Percentiles rank a stretch among this genome's conserved stretches.
Conservation (phyloP, 2,888 invertebrate species). For the Pseudococcus viburni region DNA sequence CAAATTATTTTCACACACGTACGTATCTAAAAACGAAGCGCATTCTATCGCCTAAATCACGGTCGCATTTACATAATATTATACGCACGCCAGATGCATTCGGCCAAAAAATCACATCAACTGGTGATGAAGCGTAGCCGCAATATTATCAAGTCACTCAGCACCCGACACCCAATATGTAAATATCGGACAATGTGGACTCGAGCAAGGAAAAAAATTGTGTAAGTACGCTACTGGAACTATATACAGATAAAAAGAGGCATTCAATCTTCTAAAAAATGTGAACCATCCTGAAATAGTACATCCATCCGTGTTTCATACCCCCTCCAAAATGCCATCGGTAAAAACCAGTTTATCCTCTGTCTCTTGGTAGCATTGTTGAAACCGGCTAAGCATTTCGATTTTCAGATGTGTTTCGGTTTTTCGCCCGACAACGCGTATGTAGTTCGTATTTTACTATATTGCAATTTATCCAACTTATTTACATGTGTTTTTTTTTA, state of each 20-base stretch:
- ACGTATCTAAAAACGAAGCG: too few relatives aligned
- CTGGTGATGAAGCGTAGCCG: conserved; percentile 18
- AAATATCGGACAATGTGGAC: conserved; percentile 36
- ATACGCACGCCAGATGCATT: conserved; percentile 20
- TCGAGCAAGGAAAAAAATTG: conserved; percentile 35
- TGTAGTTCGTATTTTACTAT: conserved; percentile 58
- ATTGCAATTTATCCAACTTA: conserved; percentile 53
- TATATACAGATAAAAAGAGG: conserved; percentile 55
- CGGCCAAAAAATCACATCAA: conserved; percentile 32
- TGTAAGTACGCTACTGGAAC: conserved; percentile 62
- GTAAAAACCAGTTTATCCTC: conserved; percentile 64
- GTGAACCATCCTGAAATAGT: conserved; percentile 65
- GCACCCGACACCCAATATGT: conserved; percentile 52
- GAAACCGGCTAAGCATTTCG: conserved; percentile 61
- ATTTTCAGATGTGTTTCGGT: conserved; percentile 61
- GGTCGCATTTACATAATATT: not conserved
- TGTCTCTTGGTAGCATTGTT: conserved; percentile 64
- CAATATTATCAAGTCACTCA: conserved; percentile 27
- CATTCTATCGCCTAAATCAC: too few relatives aligned
- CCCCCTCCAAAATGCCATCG: conserved; percentile 61
- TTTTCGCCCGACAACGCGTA: conserved; percentile 57
- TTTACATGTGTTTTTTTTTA: conserved; percentile 35
- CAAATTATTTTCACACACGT: too few relatives aligned
- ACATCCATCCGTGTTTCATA: conserved; percentile 62
- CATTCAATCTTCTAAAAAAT: conserved; percentile 65